phyloP scores from a whole-genome alignment of 2,797 vertebrate species.

The Kryptolebias ocellatus region DNA sequence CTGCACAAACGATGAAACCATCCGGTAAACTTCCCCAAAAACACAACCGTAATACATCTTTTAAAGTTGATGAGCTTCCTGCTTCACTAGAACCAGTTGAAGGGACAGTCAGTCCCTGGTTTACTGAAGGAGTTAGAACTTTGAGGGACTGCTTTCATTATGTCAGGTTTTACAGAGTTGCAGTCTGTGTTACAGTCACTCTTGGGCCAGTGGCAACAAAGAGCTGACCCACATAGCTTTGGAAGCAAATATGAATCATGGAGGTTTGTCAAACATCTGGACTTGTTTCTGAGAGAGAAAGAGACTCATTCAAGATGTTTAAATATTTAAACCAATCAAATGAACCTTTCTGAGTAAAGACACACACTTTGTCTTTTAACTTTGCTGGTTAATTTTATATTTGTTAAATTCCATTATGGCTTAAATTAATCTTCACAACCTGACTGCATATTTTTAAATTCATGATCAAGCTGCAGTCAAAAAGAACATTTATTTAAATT shows the following conservation, averaged over 20 bases:
- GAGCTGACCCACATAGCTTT: conserved; percentile 24
- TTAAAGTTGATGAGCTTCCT: conserved; percentile 12
- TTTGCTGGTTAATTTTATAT: not conserved
- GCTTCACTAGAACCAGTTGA: conserved; percentile 20
- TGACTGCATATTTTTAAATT: not conserved
- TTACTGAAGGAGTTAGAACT: conserved; percentile 14
- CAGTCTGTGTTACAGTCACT: conserved; percentile 6
- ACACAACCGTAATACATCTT: not conserved
- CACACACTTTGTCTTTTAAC: not conserved
- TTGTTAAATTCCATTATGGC: not conserved
- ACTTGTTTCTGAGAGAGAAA: not conserved
- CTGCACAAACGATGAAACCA: conserved; percentile 1
- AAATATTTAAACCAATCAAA: conserved; percentile 23
- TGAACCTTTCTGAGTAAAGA: not conserved
- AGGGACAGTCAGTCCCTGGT: not conserved
- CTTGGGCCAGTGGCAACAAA: conserved; percentile 28
- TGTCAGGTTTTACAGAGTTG: conserved; percentile 32
- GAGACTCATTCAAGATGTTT: not conserved
- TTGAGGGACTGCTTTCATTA: conserved; percentile 45
- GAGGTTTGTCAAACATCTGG: conserved; percentile 37
- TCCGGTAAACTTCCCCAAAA: not conserved
- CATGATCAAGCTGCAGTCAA: not conserved
- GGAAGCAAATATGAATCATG: conserved; percentile 9
- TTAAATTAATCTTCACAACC: not conserved
- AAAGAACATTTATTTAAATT: not conserved